Percentiles rank a stretch among this genome's conserved stretches.
phyloP scores from a whole-genome alignment of 1,140 invertebrate genomes.

The Hycleus cichorii region DNA sequence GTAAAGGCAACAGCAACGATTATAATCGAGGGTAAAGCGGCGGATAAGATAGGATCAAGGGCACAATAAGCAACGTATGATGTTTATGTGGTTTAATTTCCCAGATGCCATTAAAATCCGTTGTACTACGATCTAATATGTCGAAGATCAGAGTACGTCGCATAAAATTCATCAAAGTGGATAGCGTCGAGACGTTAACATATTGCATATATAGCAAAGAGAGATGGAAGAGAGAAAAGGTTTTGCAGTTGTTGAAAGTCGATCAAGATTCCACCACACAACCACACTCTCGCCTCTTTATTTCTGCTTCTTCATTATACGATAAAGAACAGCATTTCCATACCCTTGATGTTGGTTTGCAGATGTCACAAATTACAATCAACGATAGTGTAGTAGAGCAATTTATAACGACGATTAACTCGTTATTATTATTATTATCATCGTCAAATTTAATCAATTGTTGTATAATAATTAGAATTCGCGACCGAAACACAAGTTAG shows the following conservation, averaged over 20 bases:
- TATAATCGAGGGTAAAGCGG: not conserved
- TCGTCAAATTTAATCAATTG: no score
- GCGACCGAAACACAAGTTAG: not conserved
- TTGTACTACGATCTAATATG: constrained; percentile 33
- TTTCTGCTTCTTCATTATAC: constrained; percentile 26
- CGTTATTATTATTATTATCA: no score
- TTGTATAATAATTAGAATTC: not conserved
- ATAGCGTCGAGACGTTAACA: constrained; percentile 15
- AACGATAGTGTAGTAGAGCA: not conserved
- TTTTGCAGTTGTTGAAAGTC: not conserved
- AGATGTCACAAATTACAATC: constrained; percentile 27
- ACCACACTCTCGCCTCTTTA: constrained; percentile 4
- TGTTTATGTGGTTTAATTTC: constrained; percentile 40
- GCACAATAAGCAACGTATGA: constrained; percentile 33
- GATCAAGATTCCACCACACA: constrained; percentile 10
- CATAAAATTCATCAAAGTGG: constrained; percentile 39
- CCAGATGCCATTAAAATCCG: constrained; percentile 37
- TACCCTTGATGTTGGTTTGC: constrained; percentile 20
- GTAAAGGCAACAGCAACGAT: not conserved
- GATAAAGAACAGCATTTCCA: constrained; percentile 23
- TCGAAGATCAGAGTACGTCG: constrained; percentile 33
- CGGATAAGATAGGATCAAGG: constrained; percentile 28
- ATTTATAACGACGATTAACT: not conserved
- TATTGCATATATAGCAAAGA: not conserved
- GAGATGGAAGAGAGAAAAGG: not conserved